Conservation (phyloP, 2,113 vertebrate genomes). For the Scatophagus argus region DNA sequence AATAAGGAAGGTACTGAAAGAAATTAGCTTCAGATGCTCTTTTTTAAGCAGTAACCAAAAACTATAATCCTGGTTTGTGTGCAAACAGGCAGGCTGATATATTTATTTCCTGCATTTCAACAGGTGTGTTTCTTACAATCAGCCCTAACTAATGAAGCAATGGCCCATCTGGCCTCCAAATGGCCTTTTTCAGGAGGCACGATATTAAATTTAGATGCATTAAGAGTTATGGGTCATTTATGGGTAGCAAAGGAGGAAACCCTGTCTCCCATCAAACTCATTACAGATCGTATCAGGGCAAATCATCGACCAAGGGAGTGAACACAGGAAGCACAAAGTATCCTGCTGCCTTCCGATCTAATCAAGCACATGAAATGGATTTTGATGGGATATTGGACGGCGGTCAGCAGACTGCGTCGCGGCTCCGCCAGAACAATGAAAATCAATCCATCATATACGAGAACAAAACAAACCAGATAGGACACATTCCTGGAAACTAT, state of each 20-base stretch:
- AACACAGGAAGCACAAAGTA: conserved; percentile 43
- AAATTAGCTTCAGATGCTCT: background rate
- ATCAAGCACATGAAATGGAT: conserved; percentile 55
- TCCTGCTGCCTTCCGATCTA: conserved; percentile 39
- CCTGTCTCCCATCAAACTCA: conserved; percentile 37
- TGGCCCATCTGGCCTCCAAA: background rate
- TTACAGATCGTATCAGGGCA: conserved; percentile 47
- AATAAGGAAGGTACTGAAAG: background rate
- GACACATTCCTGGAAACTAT: conserved; percentile 19
- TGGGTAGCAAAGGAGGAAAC: conserved; percentile 30
- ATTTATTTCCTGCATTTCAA: conserved; percentile 1
- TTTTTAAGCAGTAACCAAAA: background rate
- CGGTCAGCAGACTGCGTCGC: conserved; percentile 25
- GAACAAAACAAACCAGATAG: conserved; percentile 27
- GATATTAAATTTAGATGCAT: conserved; percentile 47
- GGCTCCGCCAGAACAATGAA: background rate
- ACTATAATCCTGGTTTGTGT: too few relatives aligned
- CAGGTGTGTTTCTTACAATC: conserved; percentile 25
- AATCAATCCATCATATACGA: conserved; percentile 43
- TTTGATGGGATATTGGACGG: conserved; percentile 34
- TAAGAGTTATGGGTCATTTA: conserved; percentile 45
- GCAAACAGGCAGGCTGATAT: background rate
- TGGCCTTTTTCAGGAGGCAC: background rate
- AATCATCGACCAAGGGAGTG: conserved; percentile 24
- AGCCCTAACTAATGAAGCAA: conserved; percentile 14